A percentile compares a stretch with the other conserved stretches of the same genome.
Conservation (phyloP, 1,140 invertebrate species). For the Neodiprion virginianus region DNA sequence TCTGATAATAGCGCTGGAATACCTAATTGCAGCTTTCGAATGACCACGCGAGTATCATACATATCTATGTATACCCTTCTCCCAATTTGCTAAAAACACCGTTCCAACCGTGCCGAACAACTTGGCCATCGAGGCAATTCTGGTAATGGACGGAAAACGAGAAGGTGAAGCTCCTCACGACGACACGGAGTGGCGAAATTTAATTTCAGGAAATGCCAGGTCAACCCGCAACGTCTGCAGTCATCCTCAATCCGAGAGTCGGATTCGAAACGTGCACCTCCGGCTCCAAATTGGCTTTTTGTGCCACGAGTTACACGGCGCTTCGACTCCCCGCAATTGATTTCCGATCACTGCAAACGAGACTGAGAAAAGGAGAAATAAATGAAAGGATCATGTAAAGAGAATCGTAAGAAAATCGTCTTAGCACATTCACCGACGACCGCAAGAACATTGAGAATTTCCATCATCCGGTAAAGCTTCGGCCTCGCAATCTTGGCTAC, state of each 20-base stretch:
- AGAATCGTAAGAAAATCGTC: background rate
- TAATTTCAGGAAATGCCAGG: slow-evolving; percentile 5
- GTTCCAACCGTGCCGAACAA: background rate
- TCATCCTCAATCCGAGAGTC: background rate
- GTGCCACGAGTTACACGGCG: background rate
- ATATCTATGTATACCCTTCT: background rate
- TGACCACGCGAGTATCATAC: background rate
- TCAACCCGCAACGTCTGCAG: background rate
- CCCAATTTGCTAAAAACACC: slow-evolving; percentile 5
- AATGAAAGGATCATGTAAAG: background rate
- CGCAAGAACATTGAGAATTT: background rate
- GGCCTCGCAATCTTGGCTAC: background rate
- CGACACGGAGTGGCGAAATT: slow-evolving; percentile 3
- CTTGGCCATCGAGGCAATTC: background rate
- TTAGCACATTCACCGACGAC: no score
- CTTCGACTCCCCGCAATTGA: background rate
- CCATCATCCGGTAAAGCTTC: background rate
- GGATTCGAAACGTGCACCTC: background rate
- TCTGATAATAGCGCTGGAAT: background rate
- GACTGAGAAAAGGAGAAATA: background rate
- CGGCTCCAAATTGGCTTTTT: background rate
- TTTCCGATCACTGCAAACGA: background rate
- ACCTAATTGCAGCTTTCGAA: background rate
- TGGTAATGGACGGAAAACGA: slow-evolving; percentile 4
- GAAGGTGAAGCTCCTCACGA: background rate